Base-by-base conservation (phyloP, 2,797 vertebrate genomes). In the Scleropages formosus region DNA sequence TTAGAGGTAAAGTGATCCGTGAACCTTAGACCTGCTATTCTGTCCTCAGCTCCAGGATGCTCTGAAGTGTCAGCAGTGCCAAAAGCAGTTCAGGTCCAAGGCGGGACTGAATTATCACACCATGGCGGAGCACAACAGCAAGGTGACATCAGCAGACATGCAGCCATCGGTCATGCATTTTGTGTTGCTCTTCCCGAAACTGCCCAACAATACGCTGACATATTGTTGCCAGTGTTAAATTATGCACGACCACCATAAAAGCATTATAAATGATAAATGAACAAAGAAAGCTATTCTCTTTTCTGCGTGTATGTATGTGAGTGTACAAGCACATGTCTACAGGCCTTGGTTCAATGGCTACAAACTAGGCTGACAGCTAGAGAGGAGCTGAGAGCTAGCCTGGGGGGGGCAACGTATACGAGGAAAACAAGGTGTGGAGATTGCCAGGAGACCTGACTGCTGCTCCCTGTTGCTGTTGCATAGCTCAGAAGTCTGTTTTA, bases 1-100 rank as follows among this genome's bases (percentile, higher is more conserved):
- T 58, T 56, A 63, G 26, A 61, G 22, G 53, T 58, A 11, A 49
- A 39, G 49, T 53, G 31, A 39, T 15, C 13, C 9, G 1, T n/a
- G 47, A 46, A 20, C 59, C 22, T 18, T 63, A n/a, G 47, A 61
- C 68, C 26, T 9, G 0, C 68, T 73, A 39, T 67, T 0, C 75
- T 78, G 61, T 78, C 78, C 31, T 64, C 85, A 99, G 96, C 93
- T 98, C 83, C 96, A 97, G 89, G 96, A 99, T 20, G 96, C 96
- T 47, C 91, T 98, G 86, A 95, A 95, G 89, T 99, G 97, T 91
- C 95, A 96, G 80, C 95, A 95, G 84, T 99, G 97, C 87, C 92
- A 94, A 82, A 99, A 98, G 83, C 96, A 99, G 87, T 99, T 99
- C 90, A 95, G 97, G 83, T 99, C 97, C 77, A 98, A 98, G 89